Evolutionary conservation across 2,888 invertebrate genomes (phyloP).

Genomic region (Phyto melanocephala): DNA sequence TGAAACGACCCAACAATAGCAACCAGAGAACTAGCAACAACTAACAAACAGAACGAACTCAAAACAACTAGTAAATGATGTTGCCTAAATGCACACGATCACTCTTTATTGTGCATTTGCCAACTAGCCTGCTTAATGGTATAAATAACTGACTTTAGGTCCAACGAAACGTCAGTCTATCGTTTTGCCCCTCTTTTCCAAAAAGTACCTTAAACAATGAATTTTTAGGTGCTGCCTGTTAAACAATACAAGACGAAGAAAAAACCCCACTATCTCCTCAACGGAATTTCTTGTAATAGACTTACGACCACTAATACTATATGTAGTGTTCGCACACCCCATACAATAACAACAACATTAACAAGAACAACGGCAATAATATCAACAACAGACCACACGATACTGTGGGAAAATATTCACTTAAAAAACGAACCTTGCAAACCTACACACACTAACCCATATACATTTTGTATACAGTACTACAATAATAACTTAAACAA

Average conservation of each 20-base stretch:
- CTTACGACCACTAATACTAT: slow-evolving; percentile 55
- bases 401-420: slow-evolving; percentile 66
- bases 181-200: slow-evolving; percentile 33
- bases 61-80: slow-evolving; percentile 51
- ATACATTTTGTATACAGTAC: not conserved
- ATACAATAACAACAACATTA: slow-evolving; percentile 45
- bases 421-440: slow-evolving; percentile 60
- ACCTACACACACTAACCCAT: slow-evolving; percentile 1
- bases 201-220: slow-evolving; percentile 57
- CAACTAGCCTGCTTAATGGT: not conserved
- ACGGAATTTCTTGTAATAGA: slow-evolving; percentile 54
- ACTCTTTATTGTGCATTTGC: slow-evolving; percentile 46
- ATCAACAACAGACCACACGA: slow-evolving; percentile 44
- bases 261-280: slow-evolving; percentile 50
- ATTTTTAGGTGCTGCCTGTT: slow-evolving; percentile 61
- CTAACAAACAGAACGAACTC: slow-evolving; percentile 21
- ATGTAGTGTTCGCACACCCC: slow-evolving; percentile 56
- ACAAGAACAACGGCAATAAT: not conserved
- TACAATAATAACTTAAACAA: slow-evolving; percentile 42
- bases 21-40: slow-evolving; percentile 28
- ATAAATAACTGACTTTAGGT: slow-evolving; percentile 3
- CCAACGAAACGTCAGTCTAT: not conserved
- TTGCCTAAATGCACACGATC: slow-evolving; percentile 62
- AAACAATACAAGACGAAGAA: slow-evolving; percentile 39
- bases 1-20: slow-evolving; percentile 37